Conservation (phyloP, 2,888 invertebrate species). For the Ctena decussata region DNA sequence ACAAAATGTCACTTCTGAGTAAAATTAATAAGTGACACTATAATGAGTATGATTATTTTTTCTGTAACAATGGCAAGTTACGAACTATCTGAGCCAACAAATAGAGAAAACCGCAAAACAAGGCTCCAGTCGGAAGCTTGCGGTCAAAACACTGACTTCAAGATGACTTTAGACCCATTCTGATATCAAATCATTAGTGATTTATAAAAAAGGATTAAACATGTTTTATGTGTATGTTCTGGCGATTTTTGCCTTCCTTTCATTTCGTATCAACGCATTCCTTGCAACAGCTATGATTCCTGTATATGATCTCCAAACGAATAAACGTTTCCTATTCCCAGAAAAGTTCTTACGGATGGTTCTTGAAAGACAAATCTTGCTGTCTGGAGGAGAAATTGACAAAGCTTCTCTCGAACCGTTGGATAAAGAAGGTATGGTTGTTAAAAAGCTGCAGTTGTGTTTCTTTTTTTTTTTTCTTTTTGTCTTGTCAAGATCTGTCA, state of each 20-base stretch:
- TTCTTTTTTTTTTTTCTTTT: no score
- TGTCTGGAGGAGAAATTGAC: not conserved
- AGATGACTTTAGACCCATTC: no score
- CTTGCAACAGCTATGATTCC: not conserved
- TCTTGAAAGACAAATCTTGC: not conserved
- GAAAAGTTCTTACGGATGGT: not conserved
- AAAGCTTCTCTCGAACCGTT: not conserved
- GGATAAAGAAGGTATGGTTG: not conserved
- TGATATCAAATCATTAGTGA: no score
- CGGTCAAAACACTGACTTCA: no score
- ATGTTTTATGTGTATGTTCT: not conserved
- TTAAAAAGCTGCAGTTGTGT: no score
- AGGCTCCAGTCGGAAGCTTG: no score
- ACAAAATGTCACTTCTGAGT: not conserved
- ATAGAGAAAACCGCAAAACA: no score
- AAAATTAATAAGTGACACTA: not conserved
- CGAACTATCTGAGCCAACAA: no score
- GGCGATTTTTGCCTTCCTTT: not conserved
- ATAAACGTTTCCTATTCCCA: not conserved
- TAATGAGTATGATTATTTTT: not conserved
- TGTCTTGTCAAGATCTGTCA: no score
- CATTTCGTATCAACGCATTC: not conserved
- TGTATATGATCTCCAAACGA: not conserved
- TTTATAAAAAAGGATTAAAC: not conserved
- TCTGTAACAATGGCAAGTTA: no score